These are phyloP conservation scores for Camponotus floridanus DNA, from an alignment of 1,140 invertebrate species.

Conservation along the genomic window DNA sequence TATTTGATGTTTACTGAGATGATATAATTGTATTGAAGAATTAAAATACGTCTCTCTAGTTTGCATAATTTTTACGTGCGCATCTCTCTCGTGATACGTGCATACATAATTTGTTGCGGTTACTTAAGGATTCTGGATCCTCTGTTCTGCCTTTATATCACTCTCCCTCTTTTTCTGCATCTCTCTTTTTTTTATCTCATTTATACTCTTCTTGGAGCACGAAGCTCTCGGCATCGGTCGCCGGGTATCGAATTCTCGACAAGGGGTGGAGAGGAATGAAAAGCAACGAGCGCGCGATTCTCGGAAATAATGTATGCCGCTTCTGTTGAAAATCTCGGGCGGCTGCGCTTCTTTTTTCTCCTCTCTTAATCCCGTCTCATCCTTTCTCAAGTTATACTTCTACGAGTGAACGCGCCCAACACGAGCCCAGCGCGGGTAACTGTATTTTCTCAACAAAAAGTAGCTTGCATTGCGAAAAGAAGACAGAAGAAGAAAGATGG, in stretches of 20 bases:
- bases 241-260: slow-evolving; percentile 76
- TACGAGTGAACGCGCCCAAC: not conserved
- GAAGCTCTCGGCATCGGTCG: slow-evolving; percentile 42
- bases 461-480: slow-evolving; percentile 14
- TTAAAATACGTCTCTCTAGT: not conserved
- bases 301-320: slow-evolving; percentile 81
- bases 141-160: slow-evolving; percentile 38
- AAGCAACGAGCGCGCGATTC: slow-evolving; percentile 70
- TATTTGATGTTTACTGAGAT: no score
- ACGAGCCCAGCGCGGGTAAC: not conserved
- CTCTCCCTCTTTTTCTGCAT: not conserved
- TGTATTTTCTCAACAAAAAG: slow-evolving; percentile 49
- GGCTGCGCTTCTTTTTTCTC: slow-evolving; percentile 64
- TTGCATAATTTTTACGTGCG: slow-evolving; percentile 16
- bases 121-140: slow-evolving; percentile 73
- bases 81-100: slow-evolving; percentile 39
- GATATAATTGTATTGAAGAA: not conserved
- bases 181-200: slow-evolving; percentile 50
- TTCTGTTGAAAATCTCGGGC: slow-evolving; percentile 79
- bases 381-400: slow-evolving; percentile 49
- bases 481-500: not conserved
- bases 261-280: slow-evolving; percentile 56
- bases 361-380: slow-evolving; percentile 53
- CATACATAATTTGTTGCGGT: slow-evolving; percentile 68
- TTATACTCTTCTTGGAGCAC: slow-evolving; percentile 58